A percentile compares a stretch with the other conserved stretches of the same genome.
Evolutionary conservation across 2,797 vertebrate species (phyloP).

Genomic region (Rousettus madagascariensis): DNA sequence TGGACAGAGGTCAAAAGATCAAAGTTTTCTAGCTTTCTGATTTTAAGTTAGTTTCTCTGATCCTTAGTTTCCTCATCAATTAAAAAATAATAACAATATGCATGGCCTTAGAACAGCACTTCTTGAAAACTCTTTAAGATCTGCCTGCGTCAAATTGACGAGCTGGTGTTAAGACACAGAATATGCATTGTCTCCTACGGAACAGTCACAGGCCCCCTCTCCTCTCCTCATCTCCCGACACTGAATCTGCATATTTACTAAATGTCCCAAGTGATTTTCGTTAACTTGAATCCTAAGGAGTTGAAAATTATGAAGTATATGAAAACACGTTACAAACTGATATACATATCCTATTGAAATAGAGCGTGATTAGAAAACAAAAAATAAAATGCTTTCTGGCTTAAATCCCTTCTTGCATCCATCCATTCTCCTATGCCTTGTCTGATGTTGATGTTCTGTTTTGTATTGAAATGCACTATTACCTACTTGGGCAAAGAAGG

Average conservation of each 20-base stretch:
- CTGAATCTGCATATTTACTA: not conserved
- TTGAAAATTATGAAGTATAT: not conserved
- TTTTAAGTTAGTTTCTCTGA: not conserved
- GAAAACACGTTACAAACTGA: not conserved
- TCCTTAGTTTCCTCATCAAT: not conserved
- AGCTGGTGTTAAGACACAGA: not conserved
- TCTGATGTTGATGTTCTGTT: not conserved
- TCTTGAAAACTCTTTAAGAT: not conserved
- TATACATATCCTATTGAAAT: not conserved
- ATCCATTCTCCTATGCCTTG: not conserved
- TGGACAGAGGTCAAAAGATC: not conserved
- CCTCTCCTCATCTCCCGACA: not conserved
- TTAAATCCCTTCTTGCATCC: not conserved
- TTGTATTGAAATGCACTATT: not conserved
- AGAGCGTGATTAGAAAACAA: not conserved
- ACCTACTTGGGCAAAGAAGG: not conserved
- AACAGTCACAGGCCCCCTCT: not conserved
- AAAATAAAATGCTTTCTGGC: not conserved
- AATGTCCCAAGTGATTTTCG: not conserved
- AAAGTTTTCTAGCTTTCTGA: not conserved
- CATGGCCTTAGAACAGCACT: not conserved
- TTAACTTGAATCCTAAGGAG: not conserved
- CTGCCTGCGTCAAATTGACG: not conserved
- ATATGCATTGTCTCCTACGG: fast-evolving
- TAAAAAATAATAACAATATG: not conserved